A percentile compares a stretch with the other conserved stretches of the same genome.
These are phyloP conservation scores for Teleogryllus occipitalis DNA, from an alignment of 1,140 invertebrate genomes.

Conservation along the genomic window DNA sequence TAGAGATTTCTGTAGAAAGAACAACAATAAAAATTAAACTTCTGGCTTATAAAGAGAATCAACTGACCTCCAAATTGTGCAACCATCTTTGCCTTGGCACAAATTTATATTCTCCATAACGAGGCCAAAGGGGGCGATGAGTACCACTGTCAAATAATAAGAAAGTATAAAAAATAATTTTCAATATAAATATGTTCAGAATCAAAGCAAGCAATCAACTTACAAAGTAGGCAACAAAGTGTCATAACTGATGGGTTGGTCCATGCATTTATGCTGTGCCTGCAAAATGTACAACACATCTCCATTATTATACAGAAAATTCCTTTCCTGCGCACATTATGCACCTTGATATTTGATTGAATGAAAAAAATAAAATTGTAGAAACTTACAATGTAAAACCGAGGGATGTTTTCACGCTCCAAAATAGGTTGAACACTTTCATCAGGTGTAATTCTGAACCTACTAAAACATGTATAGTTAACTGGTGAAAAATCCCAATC, in stretches of 20 bases:
- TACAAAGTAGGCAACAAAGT: slow-evolving; percentile 55
- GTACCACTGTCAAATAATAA: slow-evolving; percentile 48
- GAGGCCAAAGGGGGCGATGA: slow-evolving; percentile 71
- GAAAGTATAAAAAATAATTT: neutral
- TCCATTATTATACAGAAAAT: slow-evolving; percentile 16
- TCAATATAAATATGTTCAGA: slow-evolving; percentile 8
- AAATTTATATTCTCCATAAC: slow-evolving; percentile 75
- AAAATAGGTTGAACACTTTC: slow-evolving; percentile 40
- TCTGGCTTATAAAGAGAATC: too few species aligned
- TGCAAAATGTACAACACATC: slow-evolving; percentile 29
- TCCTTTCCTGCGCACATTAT: slow-evolving; percentile 23
- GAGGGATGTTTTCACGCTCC: slow-evolving; percentile 50
- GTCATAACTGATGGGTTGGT: slow-evolving; percentile 55
- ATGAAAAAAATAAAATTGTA: slow-evolving; percentile 23
- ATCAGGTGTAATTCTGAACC: slow-evolving; percentile 42
- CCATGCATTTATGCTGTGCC: slow-evolving; percentile 62
- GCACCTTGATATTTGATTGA: slow-evolving; percentile 9
- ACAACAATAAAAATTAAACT: neutral
- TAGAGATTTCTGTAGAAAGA: neutral
- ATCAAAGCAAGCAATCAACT: slow-evolving; percentile 30
- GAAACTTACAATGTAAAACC: slow-evolving; percentile 47
- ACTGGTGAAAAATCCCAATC: slow-evolving; percentile 62
- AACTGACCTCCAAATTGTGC: slow-evolving; percentile 65
- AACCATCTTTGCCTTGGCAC: slow-evolving; percentile 76
- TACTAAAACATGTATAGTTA: slow-evolving; percentile 56